These are phyloP conservation scores for Serrognathus titanus DNA, from an alignment of 2,888 invertebrate genomes.

Conservation along the genomic window DNA sequence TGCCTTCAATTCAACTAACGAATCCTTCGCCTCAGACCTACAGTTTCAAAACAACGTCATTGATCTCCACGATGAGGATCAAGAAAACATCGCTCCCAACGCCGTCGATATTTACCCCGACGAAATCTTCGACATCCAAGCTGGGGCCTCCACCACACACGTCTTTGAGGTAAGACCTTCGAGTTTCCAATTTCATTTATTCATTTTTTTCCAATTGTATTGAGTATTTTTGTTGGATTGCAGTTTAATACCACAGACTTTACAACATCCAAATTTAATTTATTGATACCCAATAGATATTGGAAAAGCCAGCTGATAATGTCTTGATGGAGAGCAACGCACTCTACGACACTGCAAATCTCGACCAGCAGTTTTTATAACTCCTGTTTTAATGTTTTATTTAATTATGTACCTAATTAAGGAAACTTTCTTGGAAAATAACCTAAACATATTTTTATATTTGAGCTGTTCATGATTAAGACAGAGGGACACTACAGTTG, in stretches of 20 bases:
- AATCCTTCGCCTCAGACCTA: constrained; percentile 13
- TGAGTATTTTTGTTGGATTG: not conserved
- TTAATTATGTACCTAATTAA: no score
- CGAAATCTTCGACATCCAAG: constrained; percentile 15
- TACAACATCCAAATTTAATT: no score
- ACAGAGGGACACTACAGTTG: no score
- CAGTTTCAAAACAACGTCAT: constrained; percentile 15
- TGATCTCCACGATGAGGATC: constrained; percentile 11
- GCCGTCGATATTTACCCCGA: constrained; percentile 13
- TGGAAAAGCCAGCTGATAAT: constrained; percentile 18
- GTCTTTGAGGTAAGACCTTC: constrained; percentile 14
- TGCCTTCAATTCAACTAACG: constrained; percentile 3
- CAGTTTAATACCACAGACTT: no score
- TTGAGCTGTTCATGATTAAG: no score
- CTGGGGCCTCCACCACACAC: constrained; percentile 6
- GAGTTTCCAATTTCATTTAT: not conserved
- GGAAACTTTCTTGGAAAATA: no score
- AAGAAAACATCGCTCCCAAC: constrained; percentile 6
- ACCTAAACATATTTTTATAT: no score
- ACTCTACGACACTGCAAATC: constrained; percentile 2
- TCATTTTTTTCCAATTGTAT: not conserved
- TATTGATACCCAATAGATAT: constrained; percentile 5
- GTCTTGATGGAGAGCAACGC: constrained; percentile 4
- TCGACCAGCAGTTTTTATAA: constrained; percentile 13
- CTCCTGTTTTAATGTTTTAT: no score